Base-by-base conservation (phyloP, 2,113 vertebrate species). In the Boulengeromyrus knoepffleri region DNA sequence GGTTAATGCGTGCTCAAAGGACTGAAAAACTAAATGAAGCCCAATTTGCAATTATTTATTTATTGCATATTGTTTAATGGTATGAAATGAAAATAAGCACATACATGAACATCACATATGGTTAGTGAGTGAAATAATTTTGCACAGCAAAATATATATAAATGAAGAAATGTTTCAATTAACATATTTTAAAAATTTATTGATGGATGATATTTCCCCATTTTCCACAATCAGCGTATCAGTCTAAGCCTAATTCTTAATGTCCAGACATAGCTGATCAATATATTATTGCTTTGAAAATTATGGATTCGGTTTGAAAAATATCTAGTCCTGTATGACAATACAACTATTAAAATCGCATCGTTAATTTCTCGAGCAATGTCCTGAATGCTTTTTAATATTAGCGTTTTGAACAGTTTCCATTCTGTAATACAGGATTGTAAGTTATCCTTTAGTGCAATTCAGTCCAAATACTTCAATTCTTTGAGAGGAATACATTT, bases 141-240 rank as follows among this genome's bases (percentile, higher is more conserved):
- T 99, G 98, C 98, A 99, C 98, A 99, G 98, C 98, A 99, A 99
- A 98, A 99, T 99, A 97, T 98, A 96, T 96, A 97, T 96, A 98
- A 96, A 92, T 88, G 87, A 91, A 94, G 91, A 92, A 95, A 97
- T 96, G 95, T 94, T 93, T 97, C 96, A 97, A 97, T 97, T 97
- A 97, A 98, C 97, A 98, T 97, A 97, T 97, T 97, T 96, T 92
- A 92, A 94, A 94, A 93, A 95, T 94, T 93, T 97, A 97, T 97
- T 97, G 97, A 97, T 96, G 96, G 97, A 98, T 96, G 96, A 95
- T 97, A 95, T 96, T 97, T 96, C 96, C 96, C 96, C 95, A 95
- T 96, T 96, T 97, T 96, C 92, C 93, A 97, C 98, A 98, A 96
- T 97, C 97, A 99, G 97, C 97, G 97, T 98, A 96, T 97, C 97